A percentile compares a stretch with the other conserved stretches of the same genome.
Evolutionary conservation across 2,113 vertebrate species (phyloP).

Genomic region (Ochotona curzoniae): DNA sequence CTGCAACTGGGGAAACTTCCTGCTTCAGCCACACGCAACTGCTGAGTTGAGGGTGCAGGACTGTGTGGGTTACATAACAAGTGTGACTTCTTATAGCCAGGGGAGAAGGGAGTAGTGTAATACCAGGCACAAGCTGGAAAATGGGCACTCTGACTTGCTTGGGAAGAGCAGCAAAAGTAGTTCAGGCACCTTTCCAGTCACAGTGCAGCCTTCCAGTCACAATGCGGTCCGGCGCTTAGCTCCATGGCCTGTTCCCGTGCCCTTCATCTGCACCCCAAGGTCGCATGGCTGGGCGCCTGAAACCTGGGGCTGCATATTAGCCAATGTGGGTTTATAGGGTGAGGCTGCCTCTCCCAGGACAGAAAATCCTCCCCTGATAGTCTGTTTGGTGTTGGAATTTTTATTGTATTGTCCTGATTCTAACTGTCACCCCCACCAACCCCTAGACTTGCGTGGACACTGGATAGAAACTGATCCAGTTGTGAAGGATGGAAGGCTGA

Average conservation of each 20-base stretch:
- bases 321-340: neutral
- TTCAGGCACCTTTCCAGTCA: neutral
- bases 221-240: accelerated
- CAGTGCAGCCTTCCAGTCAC: accelerated
- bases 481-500: no score
- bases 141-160: neutral
- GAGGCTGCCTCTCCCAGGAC: accelerated
- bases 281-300: neutral
- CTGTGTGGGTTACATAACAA: neutral
- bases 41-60: neutral
- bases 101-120: neutral
- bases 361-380: accelerated
- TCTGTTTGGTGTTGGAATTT: neutral
- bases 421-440: neutral
- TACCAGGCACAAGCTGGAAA: neutral
- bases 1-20: neutral
- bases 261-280: neutral
- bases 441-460: neutral
- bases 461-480: neutral
- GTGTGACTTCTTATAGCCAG: neutral
- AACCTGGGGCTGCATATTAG: neutral
- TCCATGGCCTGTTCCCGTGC: accelerated
- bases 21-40: neutral
- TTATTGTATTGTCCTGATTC: neutral
- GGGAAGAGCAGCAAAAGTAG: neutral